phyloP scores from a whole-genome alignment of 2,797 vertebrate genomes.

The Acestrorhynchus altus region DNA sequence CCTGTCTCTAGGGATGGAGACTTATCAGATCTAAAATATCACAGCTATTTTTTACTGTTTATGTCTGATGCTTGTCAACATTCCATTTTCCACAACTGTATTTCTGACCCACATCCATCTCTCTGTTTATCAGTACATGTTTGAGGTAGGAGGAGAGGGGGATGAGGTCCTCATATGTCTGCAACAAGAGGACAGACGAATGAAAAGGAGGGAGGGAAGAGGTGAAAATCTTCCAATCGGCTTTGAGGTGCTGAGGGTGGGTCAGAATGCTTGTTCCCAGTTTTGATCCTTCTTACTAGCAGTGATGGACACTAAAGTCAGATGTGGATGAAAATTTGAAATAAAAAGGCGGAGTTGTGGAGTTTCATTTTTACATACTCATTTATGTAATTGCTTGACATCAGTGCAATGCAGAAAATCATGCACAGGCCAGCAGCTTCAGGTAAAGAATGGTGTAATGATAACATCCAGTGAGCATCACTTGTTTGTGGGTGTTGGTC shows the following conservation, averaged over 20 bases:
- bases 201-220: constrained; percentile 74
- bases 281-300: not conserved
- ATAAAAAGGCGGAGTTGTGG: too few species aligned
- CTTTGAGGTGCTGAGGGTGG: constrained; percentile 83
- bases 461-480: too few species aligned
- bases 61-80: not conserved
- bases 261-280: not conserved
- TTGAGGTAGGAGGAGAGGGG: constrained; percentile 72
- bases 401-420: too few species aligned
- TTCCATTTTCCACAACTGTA: not conserved
- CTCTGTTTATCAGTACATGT: constrained; percentile 76
- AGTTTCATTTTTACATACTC: too few species aligned
- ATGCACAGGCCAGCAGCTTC: too few species aligned
- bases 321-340: not conserved
- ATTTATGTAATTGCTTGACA: too few species aligned
- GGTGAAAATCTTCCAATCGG: constrained; percentile 84
- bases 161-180: constrained; percentile 83
- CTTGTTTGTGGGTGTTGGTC: too few species aligned
- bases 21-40: constrained; percentile 1
- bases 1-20: not conserved
- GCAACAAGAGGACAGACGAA: constrained; percentile 84
- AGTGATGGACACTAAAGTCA: not conserved
- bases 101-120: not conserved
- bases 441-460: too few species aligned
- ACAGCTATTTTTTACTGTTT: constrained; percentile 19